A percentile compares a stretch with the other conserved stretches of the same genome.
phyloP scores from a whole-genome alignment of 1,140 invertebrate species.

The Branchinecta lynchi region DNA sequence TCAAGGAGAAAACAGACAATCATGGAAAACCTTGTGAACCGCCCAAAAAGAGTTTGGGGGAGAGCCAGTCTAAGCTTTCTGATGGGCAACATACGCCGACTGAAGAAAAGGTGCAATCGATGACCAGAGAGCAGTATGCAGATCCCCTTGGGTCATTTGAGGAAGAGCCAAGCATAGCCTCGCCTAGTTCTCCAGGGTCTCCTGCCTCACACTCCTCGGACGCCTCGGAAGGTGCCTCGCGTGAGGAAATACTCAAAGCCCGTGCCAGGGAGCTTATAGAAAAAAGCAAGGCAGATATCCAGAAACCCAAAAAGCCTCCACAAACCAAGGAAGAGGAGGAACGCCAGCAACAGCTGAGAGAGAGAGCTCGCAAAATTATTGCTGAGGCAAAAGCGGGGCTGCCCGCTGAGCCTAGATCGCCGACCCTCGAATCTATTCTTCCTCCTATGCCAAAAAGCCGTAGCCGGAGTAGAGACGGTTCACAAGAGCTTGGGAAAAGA shows the following conservation, averaged over 20 bases:
- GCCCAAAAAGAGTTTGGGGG: not conserved
- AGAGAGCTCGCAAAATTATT: slow-evolving; percentile 72
- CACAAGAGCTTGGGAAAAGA: not conserved
- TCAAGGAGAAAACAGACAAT: not conserved
- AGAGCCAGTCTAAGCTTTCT: not conserved
- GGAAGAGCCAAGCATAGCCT: slow-evolving; percentile 48
- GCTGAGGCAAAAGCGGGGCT: slow-evolving; percentile 60
- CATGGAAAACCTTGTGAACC: not conserved
- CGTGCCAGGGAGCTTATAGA: slow-evolving; percentile 13
- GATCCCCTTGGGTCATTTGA: slow-evolving; percentile 85
- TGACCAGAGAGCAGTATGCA: slow-evolving; percentile 68
- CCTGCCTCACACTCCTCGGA: not conserved
- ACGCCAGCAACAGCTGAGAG: slow-evolving; percentile 61
- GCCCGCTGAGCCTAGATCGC: slow-evolving; percentile 23
- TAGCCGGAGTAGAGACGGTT: not conserved
- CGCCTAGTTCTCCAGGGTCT: slow-evolving; percentile 19
- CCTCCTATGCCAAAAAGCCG: not conserved
- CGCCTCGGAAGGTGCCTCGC: not conserved
- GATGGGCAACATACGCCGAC: not conserved
- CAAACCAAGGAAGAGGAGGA: slow-evolving; percentile 50
- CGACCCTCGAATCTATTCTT: not conserved
- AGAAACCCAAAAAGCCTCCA: not conserved
- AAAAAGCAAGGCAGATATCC: not conserved
- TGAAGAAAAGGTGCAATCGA: slow-evolving; percentile 34
- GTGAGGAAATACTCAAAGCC: slow-evolving; percentile 17